Base-by-base conservation (phyloP, 2,888 invertebrate genomes). In the Nemapogon koenigi region DNA sequence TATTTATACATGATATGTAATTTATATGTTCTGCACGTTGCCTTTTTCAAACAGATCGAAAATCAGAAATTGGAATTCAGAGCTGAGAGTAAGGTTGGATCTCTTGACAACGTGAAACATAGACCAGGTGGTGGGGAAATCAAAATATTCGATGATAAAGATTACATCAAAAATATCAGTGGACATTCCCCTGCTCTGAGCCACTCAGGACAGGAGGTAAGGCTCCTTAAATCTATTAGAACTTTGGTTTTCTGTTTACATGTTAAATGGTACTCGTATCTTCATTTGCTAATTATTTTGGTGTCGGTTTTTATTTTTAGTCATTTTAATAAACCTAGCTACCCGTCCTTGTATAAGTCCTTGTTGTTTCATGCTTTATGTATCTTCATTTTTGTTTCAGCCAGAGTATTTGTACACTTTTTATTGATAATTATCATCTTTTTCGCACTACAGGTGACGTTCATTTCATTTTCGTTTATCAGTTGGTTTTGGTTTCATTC, bases 71-170 rank as follows among this genome's bases (percentile, higher is more conserved):
- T 95, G 75, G 93, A 94, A 56, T 87, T 95, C 78, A 94, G 94
- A 79, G 95, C 90, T 48, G 87, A 90, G 73, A 93, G 95, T 75
- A 94, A 94, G 80, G 83, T 96, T 51, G 94, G 94, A 52, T 94
- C 94, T 40, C 62, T 93, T 82, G 92, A 94, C 71, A 94, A 94
- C 75, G 86, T 94, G 51, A 90, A 89, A 67, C 90, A 96, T 81
- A 91, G 85, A 79, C 94, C 96, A 41, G 91, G 94, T 52, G 96
- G 96, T 44, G 96, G 96, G 33, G 92, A 94, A 50, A 90, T 91
- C 76, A 95, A 94, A 82, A 94, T 94, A 59, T 94, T 93, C 69
- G 91, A 94, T 64, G 94, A 94, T 75, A 92, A 90, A 80, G 90
- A 90, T 46, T 94, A 94, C 81, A 84, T 93, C 66, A 90, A 89